These are phyloP conservation scores for Peromyscus melanophrys DNA, from an alignment of 2,797 vertebrate genomes.

Conservation along the genomic window DNA sequence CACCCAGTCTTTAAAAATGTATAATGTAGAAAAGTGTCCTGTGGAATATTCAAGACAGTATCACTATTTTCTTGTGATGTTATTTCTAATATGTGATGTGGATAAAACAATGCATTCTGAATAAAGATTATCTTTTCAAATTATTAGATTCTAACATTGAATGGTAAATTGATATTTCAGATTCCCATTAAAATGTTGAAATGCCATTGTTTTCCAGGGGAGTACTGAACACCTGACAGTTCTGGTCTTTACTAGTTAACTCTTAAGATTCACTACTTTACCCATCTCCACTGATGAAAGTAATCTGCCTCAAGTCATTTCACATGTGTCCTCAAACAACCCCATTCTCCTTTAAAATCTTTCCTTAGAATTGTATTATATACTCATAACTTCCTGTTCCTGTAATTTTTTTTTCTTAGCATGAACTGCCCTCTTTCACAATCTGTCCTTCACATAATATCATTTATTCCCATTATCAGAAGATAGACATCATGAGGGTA, in stretches of 20 bases:
- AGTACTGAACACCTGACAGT: background rate
- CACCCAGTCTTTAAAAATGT: background rate
- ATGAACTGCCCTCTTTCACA: background rate
- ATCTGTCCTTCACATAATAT: background rate
- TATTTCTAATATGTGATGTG: background rate
- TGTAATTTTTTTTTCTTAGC: background rate
- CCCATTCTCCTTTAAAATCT: background rate
- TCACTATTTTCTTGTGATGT: background rate
- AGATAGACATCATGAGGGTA: background rate
- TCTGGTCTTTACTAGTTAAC: background rate
- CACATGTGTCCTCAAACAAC: background rate
- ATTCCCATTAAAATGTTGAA: background rate
- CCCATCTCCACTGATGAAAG: background rate
- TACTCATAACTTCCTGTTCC: background rate
- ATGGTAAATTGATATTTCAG: background rate
- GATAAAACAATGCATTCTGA: conserved; percentile 3
- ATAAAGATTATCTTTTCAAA: background rate
- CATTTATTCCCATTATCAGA: background rate
- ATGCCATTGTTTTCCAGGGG: background rate
- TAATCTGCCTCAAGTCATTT: background rate
- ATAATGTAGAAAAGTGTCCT: background rate
- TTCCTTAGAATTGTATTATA: background rate
- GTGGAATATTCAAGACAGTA: background rate
- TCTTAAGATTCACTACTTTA: background rate
- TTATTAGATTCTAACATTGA: background rate